phyloP scores from a whole-genome alignment of 1,140 invertebrate species.

The Brachionus rubens region DNA sequence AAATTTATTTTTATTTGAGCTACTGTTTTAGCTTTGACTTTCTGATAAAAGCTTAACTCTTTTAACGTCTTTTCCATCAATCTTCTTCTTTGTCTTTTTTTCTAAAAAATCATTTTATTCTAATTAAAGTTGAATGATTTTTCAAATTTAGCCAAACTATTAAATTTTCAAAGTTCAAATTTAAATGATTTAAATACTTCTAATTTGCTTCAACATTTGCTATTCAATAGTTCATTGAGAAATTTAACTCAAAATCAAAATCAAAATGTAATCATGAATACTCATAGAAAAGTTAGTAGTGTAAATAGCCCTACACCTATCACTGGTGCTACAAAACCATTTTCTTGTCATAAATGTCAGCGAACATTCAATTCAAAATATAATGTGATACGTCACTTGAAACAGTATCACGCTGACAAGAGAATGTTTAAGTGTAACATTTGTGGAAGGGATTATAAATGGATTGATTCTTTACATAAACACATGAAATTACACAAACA shows the following conservation, averaged over 20 bases:
- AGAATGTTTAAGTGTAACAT: conserved; percentile 38
- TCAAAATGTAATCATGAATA: no score
- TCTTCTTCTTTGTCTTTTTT: no score
- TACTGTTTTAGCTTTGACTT: no score
- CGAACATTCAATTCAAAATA: conserved; percentile 31
- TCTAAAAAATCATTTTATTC: no score
- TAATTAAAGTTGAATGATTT: conserved; percentile 41
- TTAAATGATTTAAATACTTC: background rate
- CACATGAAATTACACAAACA: conserved; percentile 33
- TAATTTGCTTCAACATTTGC: conserved; percentile 8
- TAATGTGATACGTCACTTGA: conserved; percentile 7
- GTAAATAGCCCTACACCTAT: no score
- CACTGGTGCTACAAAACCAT: background rate
- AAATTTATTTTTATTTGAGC: background rate
- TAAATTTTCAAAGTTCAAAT: background rate
- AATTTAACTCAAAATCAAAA: background rate
- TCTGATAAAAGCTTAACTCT: no score
- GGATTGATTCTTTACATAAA: conserved; percentile 26
- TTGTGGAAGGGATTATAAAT: conserved; percentile 28
- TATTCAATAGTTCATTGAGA: background rate
- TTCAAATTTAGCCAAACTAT: conserved; percentile 4
- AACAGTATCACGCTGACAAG: conserved; percentile 21
- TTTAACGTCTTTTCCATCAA: no score
- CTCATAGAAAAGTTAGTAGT: no score
- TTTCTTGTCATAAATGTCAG: conserved; percentile 26